phyloP scores from a whole-genome alignment of 2,113 vertebrate genomes.

The Verasper variegatus region DNA sequence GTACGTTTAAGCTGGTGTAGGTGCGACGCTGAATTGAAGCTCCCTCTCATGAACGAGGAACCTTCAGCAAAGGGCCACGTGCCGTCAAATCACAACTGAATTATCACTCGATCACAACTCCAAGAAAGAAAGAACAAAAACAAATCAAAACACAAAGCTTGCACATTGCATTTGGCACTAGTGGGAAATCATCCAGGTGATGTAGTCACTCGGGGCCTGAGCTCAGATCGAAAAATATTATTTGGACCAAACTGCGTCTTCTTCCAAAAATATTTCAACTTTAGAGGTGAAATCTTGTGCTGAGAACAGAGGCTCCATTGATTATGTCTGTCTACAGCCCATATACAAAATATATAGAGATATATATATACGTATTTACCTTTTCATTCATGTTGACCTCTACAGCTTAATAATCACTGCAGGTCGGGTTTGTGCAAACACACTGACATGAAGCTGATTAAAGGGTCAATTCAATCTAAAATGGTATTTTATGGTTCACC shows the following conservation, averaged over 20 bases:
- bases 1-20: slow-evolving; percentile 61
- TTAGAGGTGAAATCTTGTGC: slow-evolving; percentile 21
- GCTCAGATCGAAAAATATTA: slow-evolving; percentile 42
- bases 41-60: too few relatives aligned
- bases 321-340: slow-evolving; percentile 1
- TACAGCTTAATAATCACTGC: neutral
- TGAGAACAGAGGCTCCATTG: slow-evolving; percentile 4
- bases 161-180: slow-evolving; percentile 69
- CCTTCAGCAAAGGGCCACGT: neutral
- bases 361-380: slow-evolving; percentile 1
- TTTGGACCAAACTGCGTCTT: slow-evolving; percentile 33
- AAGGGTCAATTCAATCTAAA: slow-evolving; percentile 21
- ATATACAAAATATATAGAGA: slow-evolving; percentile 18
- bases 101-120: slow-evolving; percentile 32
- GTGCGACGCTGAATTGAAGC: slow-evolving; percentile 31
- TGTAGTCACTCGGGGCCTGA: slow-evolving; percentile 51
- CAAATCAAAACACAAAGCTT: slow-evolving; percentile 2
- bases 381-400: slow-evolving; percentile 11
- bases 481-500: neutral
- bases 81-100: slow-evolving; percentile 24
- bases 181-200: slow-evolving; percentile 46
- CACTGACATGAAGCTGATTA: slow-evolving; percentile 38
- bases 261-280: slow-evolving; percentile 19
- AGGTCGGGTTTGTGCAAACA: slow-evolving; percentile 29
- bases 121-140: slow-evolving; percentile 25